Percentiles rank a stretch among this genome's conserved stretches.
These are phyloP conservation scores for Sylvia atricapilla DNA, from an alignment of 2,113 vertebrate species.

Conservation along the genomic window DNA sequence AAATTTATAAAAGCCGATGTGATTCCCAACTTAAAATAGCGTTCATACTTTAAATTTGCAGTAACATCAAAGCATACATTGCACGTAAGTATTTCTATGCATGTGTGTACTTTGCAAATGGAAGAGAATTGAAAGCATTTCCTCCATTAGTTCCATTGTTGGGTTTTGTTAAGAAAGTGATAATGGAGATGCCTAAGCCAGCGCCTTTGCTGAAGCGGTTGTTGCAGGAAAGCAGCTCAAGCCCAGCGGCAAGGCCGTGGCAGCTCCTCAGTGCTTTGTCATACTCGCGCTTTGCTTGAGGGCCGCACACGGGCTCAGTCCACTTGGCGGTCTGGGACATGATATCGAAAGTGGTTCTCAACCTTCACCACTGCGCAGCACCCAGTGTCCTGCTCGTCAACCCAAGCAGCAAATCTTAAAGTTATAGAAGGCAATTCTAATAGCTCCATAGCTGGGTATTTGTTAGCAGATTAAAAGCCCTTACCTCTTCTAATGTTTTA, in stretches of 20 bases:
- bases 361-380: not conserved
- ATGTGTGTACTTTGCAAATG: rapidly evolving
- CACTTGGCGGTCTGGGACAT: not conserved
- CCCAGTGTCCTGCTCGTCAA: not conserved
- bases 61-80: rapidly evolving
- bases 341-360: not conserved
- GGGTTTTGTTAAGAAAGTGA: not conserved
- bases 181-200: not conserved
- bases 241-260: not conserved
- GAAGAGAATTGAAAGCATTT: rapidly evolving
- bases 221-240: not conserved
- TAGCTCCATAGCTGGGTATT: rapidly evolving
- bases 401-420: not conserved
- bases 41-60: not conserved
- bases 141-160: rapidly evolving
- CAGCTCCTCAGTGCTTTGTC: not conserved
- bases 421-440: not conserved
- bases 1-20: not conserved
- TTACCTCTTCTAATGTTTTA: not conserved
- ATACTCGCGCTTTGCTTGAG: not conserved
- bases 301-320: not conserved
- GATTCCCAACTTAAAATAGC: not conserved
- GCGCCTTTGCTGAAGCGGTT: not conserved
- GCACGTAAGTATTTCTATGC: rapidly evolving
- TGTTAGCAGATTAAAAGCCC: not conserved